Evolutionary conservation across 1,140 invertebrate species (phyloP).

Genomic region (Drosophila kepulauana): DNA sequence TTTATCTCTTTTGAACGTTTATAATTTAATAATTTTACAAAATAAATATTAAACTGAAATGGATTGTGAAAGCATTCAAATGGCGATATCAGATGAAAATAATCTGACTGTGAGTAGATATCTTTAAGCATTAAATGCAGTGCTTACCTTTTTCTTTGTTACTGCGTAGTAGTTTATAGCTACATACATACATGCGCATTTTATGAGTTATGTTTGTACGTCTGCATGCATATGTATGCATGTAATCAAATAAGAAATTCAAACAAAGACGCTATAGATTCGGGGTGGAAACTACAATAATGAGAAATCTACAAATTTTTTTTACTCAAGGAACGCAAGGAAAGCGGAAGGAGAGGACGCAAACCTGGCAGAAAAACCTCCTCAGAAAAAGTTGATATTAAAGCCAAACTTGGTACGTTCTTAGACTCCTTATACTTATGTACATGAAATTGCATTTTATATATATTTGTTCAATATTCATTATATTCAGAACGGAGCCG

Average conservation of each 20-base stretch:
- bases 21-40: conserved; percentile 2
- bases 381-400: conserved; percentile 95
- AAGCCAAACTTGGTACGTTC: conserved; percentile 93
- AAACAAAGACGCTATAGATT: conserved; percentile 4
- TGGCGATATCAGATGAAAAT: conserved; percentile 49
- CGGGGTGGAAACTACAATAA: neutral
- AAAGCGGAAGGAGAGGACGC: conserved; percentile 93
- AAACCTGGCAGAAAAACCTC: conserved; percentile 94
- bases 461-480: conserved; percentile 28
- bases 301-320: neutral
- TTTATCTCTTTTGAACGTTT: neutral
- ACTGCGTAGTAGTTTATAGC: conserved; percentile 31
- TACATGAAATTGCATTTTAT: neutral
- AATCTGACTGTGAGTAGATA: conserved; percentile 36
- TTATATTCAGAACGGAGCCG: conserved; percentile 91
- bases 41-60: conserved; percentile 11
- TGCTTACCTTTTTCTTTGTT: neutral
- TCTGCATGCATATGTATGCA: neutral
- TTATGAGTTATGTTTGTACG: neutral
- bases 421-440: conserved; percentile 7
- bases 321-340: conserved; percentile 87
- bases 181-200: neutral
- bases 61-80: conserved; percentile 54
- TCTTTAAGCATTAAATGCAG: neutral
- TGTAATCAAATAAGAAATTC: neutral